These are phyloP conservation scores for Galagoides demidoff DNA, from an alignment of 2,797 vertebrate species.

Conservation along the genomic window DNA sequence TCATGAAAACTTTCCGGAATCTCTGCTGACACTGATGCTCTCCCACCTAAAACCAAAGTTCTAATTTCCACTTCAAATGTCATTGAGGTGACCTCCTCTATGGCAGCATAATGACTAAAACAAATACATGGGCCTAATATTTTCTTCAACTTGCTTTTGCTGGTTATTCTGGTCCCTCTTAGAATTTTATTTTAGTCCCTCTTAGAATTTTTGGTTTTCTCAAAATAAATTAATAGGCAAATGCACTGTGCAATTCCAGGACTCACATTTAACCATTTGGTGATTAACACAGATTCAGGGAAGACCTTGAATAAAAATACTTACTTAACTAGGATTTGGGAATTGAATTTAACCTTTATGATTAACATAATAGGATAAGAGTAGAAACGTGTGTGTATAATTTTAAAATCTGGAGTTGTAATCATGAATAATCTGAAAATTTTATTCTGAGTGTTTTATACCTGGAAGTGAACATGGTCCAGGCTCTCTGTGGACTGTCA, in stretches of 20 bases:
- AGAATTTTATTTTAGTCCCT: neutral
- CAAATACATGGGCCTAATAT: neutral
- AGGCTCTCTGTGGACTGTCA: neutral
- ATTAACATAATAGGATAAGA: neutral
- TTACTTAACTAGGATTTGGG: neutral
- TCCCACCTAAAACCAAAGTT: neutral
- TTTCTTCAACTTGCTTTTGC: neutral
- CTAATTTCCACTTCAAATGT: conserved; percentile 35
- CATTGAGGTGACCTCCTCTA: conserved; percentile 10
- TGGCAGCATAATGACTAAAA: neutral
- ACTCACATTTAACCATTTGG: neutral
- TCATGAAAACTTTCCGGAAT: neutral
- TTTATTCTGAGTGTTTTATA: neutral
- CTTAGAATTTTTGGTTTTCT: neutral
- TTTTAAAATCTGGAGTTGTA: neutral
- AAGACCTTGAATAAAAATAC: neutral
- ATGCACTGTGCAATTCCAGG: neutral
- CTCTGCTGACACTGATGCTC: neutral
- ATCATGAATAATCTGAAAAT: neutral
- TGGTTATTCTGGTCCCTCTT: neutral
- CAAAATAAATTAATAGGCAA: neutral
- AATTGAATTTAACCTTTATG: neutral
- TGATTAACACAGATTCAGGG: neutral
- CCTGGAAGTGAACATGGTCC: neutral
- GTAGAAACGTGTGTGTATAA: neutral